Conservation (phyloP, 1,140 invertebrate genomes). For the Drosophila rhopaloa region DNA sequence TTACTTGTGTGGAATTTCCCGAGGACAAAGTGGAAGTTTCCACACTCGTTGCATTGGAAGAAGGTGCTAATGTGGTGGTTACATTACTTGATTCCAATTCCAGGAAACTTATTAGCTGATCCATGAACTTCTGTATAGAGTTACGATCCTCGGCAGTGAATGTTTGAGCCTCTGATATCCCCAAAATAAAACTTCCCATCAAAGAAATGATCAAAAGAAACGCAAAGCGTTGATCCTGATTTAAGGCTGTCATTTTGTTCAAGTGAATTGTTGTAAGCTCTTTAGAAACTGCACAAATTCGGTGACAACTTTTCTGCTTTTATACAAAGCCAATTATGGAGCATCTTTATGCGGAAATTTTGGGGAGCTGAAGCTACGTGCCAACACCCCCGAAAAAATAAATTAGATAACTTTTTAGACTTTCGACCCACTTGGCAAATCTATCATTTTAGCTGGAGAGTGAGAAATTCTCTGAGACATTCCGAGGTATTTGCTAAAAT, state of each 20-base stretch:
- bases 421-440: conserved; percentile 1
- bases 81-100: conserved; percentile 47
- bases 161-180: conserved; percentile 30
- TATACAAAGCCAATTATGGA: conserved; percentile 6
- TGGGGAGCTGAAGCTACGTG: conserved; percentile 15
- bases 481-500: not conserved
- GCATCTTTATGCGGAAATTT: conserved; percentile 40
- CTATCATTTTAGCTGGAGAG: conserved; percentile 1
- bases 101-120: conserved; percentile 58
- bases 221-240: conserved; percentile 36
- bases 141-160: conserved; percentile 56
- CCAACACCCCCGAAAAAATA: not conserved
- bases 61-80: conserved; percentile 15
- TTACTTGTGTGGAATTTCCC: not conserved
- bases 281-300: conserved; percentile 9
- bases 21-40: conserved; percentile 27
- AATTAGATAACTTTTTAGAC: not conserved
- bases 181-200: conserved; percentile 10
- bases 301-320: conserved; percentile 11
- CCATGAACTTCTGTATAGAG: conserved; percentile 62
- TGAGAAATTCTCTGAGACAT: not conserved
- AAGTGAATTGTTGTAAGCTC: conserved; percentile 4
- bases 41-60: conserved; percentile 3
- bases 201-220: conserved; percentile 30
- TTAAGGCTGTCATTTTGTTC: conserved; percentile 26